Percentiles rank a stretch among this genome's conserved stretches.
Evolutionary conservation across 2,888 invertebrate genomes (phyloP).

Genomic region (Nymphalis c-album): DNA sequence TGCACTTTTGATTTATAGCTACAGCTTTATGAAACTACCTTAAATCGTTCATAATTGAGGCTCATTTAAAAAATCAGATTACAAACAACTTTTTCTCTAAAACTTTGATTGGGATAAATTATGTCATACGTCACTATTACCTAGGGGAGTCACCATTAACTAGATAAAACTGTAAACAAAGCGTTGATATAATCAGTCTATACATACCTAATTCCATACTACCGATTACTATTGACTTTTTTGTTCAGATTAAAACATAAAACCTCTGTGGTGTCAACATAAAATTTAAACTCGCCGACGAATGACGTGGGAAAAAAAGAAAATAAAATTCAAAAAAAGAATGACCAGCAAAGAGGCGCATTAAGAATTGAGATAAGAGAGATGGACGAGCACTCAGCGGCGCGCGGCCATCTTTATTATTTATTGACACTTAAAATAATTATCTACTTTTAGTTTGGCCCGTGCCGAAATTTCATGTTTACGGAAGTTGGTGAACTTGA

Average conservation of each 20-base stretch:
- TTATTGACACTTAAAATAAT: conserved; percentile 82
- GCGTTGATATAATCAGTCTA: conserved; percentile 46
- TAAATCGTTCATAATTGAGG: conserved; percentile 38
- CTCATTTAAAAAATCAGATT: conserved; percentile 13
- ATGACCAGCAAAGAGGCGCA: conserved; percentile 78
- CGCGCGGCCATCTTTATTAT: conserved; percentile 77
- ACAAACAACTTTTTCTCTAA: conserved; percentile 14
- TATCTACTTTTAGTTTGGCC: conserved; percentile 68
- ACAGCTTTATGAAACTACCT: conserved; percentile 37
- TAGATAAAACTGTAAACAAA: conserved; percentile 58
- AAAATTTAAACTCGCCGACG: conserved; percentile 72
- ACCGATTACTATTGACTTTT: conserved; percentile 64
- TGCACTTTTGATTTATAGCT: conserved; percentile 63
- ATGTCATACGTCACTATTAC: conserved; percentile 14
- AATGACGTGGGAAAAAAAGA: conserved; percentile 68
- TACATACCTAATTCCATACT: conserved; percentile 48
- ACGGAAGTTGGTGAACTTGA: conserved; percentile 25
- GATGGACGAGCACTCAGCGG: conserved; percentile 80
- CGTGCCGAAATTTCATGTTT: conserved; percentile 61
- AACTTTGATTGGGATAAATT: neutral
- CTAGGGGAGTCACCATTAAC: conserved; percentile 52
- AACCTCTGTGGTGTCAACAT: conserved; percentile 78
- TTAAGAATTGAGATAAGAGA: conserved; percentile 81
- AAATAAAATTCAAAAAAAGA: conserved; percentile 66
- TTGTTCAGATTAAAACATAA: conserved; percentile 79